Conservation (phyloP, 2,888 invertebrate species). For the Elaeidobius kamerunicus region DNA sequence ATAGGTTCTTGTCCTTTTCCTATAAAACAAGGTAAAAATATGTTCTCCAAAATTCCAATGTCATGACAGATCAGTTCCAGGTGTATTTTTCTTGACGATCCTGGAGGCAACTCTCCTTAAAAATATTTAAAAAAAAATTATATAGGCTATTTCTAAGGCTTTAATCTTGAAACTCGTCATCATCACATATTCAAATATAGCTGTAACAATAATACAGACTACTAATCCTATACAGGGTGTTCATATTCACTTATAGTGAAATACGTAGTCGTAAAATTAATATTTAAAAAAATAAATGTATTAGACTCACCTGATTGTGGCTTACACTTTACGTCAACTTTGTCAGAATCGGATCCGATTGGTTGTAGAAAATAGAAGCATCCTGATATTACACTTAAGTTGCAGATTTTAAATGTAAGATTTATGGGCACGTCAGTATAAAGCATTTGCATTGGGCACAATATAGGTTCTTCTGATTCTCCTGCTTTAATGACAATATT, state of each 20-base stretch:
- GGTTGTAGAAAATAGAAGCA: conserved; percentile 40
- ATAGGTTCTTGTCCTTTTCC: conserved; percentile 39
- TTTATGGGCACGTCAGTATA: conserved; percentile 40
- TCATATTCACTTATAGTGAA: neutral
- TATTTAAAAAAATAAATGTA: neutral
- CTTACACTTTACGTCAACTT: conserved; percentile 39
- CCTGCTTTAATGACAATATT: conserved; percentile 39
- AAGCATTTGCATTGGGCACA: conserved; percentile 41
- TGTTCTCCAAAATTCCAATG: conserved; percentile 45
- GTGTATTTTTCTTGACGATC: conserved; percentile 34
- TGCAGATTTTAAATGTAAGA: conserved; percentile 42
- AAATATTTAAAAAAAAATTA: neutral
- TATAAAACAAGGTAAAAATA: conserved; percentile 47
- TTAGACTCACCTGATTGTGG: conserved; percentile 39
- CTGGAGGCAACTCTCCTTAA: conserved; percentile 35
- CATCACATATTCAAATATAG: too few relatives aligned
- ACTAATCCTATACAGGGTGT: too few relatives aligned
- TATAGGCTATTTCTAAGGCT: neutral
- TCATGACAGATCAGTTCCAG: conserved; percentile 41
- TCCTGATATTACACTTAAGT: conserved; percentile 39
- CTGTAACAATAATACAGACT: neutral
- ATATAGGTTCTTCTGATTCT: conserved; percentile 37
- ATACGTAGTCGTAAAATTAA: neutral
- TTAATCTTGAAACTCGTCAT: neutral
- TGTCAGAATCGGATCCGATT: conserved; percentile 40